A percentile compares a stretch with the other conserved stretches of the same genome.
Conservation (phyloP, 1,140 invertebrate species). For the Harlomillsia oculata region DNA sequence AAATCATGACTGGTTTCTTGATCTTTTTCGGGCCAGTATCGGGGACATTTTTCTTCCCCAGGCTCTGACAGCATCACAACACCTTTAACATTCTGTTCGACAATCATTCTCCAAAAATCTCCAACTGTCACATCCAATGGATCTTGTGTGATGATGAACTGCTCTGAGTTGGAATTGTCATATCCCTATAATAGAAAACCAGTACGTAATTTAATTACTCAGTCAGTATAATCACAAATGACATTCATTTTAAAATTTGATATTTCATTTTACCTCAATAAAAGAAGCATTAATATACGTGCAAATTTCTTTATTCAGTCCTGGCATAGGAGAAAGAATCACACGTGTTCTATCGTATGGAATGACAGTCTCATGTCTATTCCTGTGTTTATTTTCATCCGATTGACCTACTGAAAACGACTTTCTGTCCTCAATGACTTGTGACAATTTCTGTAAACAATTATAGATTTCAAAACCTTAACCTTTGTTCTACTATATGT, state of each 20-base stretch:
- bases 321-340: conserved; percentile 67
- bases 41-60: conserved; percentile 64
- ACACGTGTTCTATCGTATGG: conserved; percentile 87
- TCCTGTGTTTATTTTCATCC: conserved; percentile 78
- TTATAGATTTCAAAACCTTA: conserved; percentile 4
- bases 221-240: neutral
- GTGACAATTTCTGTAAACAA: conserved; percentile 59
- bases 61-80: conserved; percentile 92
- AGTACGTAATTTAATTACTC: neutral
- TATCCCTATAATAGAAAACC: conserved; percentile 52
- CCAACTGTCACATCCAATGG: conserved; percentile 75
- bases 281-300: conserved; percentile 97
- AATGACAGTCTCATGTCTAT: conserved; percentile 74
- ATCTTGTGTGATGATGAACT: conserved; percentile 92
- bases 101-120: conserved; percentile 96
- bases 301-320: conserved; percentile 62
- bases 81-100: conserved; percentile 79
- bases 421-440: conserved; percentile 69
- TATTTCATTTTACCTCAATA: conserved; percentile 64
- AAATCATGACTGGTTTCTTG: conserved; percentile 71
- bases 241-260: neutral
- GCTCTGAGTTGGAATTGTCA: conserved; percentile 71
- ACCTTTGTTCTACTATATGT: conserved; percentile 1
- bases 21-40: conserved; percentile 78
- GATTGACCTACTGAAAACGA: conserved; percentile 66